Percentiles rank a stretch among this genome's conserved stretches.
Evolutionary conservation across 2,113 vertebrate genomes (phyloP).

Genomic region (Alectura lathami): DNA sequence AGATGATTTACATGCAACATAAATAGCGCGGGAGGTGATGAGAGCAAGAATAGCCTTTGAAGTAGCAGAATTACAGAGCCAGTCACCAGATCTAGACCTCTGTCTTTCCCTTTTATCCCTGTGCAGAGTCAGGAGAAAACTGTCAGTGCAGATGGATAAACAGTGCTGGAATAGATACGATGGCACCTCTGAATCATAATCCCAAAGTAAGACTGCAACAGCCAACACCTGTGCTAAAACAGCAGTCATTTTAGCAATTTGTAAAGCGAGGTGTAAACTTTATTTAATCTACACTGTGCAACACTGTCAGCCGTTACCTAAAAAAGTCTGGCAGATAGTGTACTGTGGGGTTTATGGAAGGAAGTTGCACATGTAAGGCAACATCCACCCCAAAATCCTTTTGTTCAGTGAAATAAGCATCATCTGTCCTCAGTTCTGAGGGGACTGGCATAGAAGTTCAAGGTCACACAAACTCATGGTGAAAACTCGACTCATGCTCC

Average conservation of each 20-base stretch:
- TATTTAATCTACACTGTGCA: not conserved
- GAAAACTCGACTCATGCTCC: not conserved
- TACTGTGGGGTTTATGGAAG: not conserved
- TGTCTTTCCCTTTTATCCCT: constrained; percentile 10
- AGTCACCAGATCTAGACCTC: not conserved
- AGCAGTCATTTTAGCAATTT: not conserved
- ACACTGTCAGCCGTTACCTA: not conserved
- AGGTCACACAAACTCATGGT: accelerated
- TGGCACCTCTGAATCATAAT: constrained; percentile 23
- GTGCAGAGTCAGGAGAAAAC: not conserved
- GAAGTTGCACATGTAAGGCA: not conserved
- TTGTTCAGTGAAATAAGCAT: not conserved
- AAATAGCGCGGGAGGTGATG: constrained; percentile 12
- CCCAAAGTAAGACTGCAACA: constrained; percentile 1
- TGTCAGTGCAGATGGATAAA: not conserved
- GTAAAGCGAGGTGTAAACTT: not conserved
- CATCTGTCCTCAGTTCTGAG: not conserved
- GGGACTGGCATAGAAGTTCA: not conserved
- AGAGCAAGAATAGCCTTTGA: constrained; percentile 41
- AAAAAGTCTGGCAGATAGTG: not conserved
- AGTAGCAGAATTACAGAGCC: constrained; percentile 15
- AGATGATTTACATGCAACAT: constrained; percentile 37
- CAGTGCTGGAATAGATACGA: not conserved
- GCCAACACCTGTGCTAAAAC: not conserved
- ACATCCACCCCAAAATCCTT: not conserved